Base-by-base conservation (phyloP, 2,888 invertebrate genomes). In the Drosophila tripunctata region DNA sequence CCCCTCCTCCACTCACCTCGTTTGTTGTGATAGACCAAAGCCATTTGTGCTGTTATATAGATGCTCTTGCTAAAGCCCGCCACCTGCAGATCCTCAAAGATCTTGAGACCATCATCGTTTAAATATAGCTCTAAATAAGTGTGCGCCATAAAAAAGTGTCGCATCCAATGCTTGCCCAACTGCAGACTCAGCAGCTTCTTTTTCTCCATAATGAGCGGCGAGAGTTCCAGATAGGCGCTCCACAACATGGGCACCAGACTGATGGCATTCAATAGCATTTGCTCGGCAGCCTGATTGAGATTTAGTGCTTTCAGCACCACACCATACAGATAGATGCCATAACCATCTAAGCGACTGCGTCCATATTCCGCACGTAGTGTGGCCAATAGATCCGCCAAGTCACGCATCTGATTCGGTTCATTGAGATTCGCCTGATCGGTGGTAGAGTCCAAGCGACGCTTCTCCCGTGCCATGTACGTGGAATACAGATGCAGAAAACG, bases 221-320 rank as follows among this genome's bases (percentile, higher is more conserved):
- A 96, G 10, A 99, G 92, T 90, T 99, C 98, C 30, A 97, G 93
- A 97, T 99, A 99, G 0, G 98, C 96, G 36, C 97, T 95, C 99
- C 99, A 99, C 64, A 98, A 94, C 86, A 96, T 94, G 0, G 98
- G 98, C 54, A 95, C 94, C 36, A 94, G 93, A 61, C 94, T 94
- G 8, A 97, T 94, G 0, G 98, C 94, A 84, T 96, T 95, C 15
- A 96, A 93, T 36, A 99, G 93, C 44, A 96, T 93, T 73, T 95
- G 94, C 19, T 95, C 94, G 0, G 99, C 98, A 80, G 96, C 94
- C 66, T 93, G 93, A 45, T 94, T 92, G 10, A 98, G 92, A 87
- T 98, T 96, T 52, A 98, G 91, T 88, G 97, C 96, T 86, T 97
- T 96, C 44, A 98, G 92, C 1, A 99, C 95, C 4, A 98, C 94